Evolutionary conservation across 2,888 invertebrate species (phyloP), one percentile per base, ranked within the genome.

Genomic region (Xylota segnis): DNA sequence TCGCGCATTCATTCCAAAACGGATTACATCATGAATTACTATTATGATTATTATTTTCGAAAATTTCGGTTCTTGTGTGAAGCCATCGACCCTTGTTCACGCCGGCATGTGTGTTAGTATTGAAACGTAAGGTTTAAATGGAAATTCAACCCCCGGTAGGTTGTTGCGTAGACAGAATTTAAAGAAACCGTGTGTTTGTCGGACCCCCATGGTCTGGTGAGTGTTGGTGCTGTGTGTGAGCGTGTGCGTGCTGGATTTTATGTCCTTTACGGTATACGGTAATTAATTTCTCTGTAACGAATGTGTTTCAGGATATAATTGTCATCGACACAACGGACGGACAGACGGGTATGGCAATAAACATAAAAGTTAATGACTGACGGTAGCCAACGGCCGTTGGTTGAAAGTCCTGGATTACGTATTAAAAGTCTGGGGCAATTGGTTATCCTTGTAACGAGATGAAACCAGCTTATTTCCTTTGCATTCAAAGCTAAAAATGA

Each of bases 281-380:
- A 86, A 86, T 86, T 86, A 86, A 86, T 86, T 86, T 72, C 76
- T 61, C 18, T 82, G 82, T 56, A 77, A 72, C 72, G 82, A 82
- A 82, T 77, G 82, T 56, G 76, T 52, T 63, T 45, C 29, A 45
- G 75, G 81, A 86, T 82, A 56, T 82, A 86, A 86, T 86, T 86
- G 86, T 86, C 86, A 82, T 72, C 72, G 76, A 59, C 86, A 81
- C 76, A 68, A 68, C 16, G 77, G 43, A 54, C 27, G 43, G 10
- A 23, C 23, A 3, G 23, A 23, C 32, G 63, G 40, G 16, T 14
- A 52, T 32, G 23, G 66, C 70, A 65, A 84, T 84, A 81, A 84
- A 84, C 81, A 81, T 84, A 84, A 84, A 84, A 84, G 59, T 81
- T 84, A 84, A 84, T 76, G 84, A 81, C 81, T 65, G 66, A 66